Evolutionary conservation across 2,113 vertebrate genomes (phyloP), one percentile per base, ranked within the genome.

Genomic region (Microcebus jonahi): DNA sequence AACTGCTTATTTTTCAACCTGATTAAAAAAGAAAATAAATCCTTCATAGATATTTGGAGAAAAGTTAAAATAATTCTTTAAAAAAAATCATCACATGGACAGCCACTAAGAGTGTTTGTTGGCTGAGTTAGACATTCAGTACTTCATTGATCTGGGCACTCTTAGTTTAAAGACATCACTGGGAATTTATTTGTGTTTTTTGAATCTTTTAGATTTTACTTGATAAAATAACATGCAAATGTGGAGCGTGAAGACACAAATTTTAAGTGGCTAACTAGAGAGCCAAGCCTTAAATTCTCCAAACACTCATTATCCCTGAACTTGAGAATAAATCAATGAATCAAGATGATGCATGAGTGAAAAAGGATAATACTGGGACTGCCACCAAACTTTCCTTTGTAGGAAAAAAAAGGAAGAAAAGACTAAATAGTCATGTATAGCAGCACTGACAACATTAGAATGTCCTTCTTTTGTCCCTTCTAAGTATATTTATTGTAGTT

Each of bases 251-350:
- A 94, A 96, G 57, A 25, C 70, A 81, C 80, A 67, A 48, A 95
- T 95, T 97, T 97, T 84, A 95, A 95, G 71, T 96, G 59, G 6
- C 70, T 92, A 82, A 88, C n/a, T 65, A 50, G 25, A 95, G n/a
- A 92, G 67, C 68, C 88, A 97, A 61, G 25, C 11, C 27, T 91
- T 87, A 45, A 8, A 57, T 76, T 88, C 82, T 83, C 61, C 45
- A 95, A 96, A 92, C 11, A 68, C 18, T 97, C 34, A 91, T 88
- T 97, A 94, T 97, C 11, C 55, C 29, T 12, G 1, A 92, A 76
- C 67, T 91, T 75, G 42, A 90, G 94, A 91, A 93, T 84, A 94
- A 94, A 97, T 94, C 79, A 95, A 29, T 86, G 21, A 77, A 76
- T 92, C 71, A 96, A 75, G 70, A 95, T 81, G 36, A 93, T 45